A percentile compares a stretch with the other conserved stretches of the same genome.
phyloP scores from a whole-genome alignment of 2,113 vertebrate genomes.

The Cavia aperea region DNA sequence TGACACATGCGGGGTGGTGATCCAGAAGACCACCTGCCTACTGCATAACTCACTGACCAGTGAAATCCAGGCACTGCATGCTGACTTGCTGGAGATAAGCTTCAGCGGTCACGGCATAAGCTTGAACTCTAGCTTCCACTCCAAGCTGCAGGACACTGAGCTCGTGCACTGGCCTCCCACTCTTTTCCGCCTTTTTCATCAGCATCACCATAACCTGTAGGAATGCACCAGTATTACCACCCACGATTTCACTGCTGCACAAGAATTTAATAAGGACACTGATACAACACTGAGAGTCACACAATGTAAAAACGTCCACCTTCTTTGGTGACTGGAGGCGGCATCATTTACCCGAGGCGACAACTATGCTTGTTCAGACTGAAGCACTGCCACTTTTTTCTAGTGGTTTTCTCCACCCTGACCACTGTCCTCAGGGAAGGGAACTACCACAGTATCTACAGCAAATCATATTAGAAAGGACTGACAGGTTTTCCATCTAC shows the following conservation, averaged over 20 bases:
- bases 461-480: neutral
- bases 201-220: slow-evolving; percentile 84
- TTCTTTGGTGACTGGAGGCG: neutral
- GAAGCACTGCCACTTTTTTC: neutral
- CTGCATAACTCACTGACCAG: slow-evolving; percentile 66
- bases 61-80: slow-evolving; percentile 86
- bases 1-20: neutral
- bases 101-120: slow-evolving; percentile 81
- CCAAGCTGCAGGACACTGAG: slow-evolving; percentile 86
- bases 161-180: slow-evolving; percentile 81
- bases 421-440: neutral
- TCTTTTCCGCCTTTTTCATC: slow-evolving; percentile 77
- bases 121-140: slow-evolving; percentile 81
- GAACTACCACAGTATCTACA: neutral
- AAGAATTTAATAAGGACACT: neutral
- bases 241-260: neutral
- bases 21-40: neutral
- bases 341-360: neutral
- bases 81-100: slow-evolving; percentile 86
- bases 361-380: neutral
- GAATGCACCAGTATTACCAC: neutral
- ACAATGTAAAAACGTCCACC: neutral
- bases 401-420: neutral
- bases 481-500: neutral
- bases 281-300: neutral